Conservation (phyloP, 53 echinoderm and acorn worm species). For the Patiria pectinifera region DNA sequence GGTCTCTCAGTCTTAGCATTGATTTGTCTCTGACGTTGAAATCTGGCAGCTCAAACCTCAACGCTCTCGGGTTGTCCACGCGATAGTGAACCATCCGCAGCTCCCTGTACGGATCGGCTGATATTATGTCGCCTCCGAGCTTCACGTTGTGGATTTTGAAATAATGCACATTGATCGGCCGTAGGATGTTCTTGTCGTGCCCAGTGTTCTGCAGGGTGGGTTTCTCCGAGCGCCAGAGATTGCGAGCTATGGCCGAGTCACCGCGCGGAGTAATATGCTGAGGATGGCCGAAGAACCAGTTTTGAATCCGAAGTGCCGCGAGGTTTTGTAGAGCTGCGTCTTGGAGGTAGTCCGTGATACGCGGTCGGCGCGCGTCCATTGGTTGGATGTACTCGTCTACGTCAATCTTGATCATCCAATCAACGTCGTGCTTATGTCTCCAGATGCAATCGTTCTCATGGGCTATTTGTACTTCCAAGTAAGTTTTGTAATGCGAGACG, state of each 20-base stretch:
- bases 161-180: slow-evolving; percentile 80
- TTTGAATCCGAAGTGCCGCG: slow-evolving; percentile 70
- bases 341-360: slow-evolving; percentile 75
- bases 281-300: slow-evolving; percentile 84
- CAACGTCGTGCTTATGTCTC: slow-evolving; percentile 75
- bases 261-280: not conserved
- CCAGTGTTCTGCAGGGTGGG: slow-evolving; percentile 76
- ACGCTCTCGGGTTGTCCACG: slow-evolving; percentile 71
- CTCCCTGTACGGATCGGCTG: slow-evolving; percentile 66
- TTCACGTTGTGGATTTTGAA: slow-evolving; percentile 83
- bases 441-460: slow-evolving; percentile 90
- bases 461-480: slow-evolving; percentile 84
- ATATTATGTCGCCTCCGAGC: slow-evolving; percentile 57
- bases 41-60: slow-evolving; percentile 74
- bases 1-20: slow-evolving; percentile 64
- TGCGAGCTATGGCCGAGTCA: slow-evolving; percentile 64
- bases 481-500: slow-evolving; percentile 66
- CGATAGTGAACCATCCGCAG: slow-evolving; percentile 80
- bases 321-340: slow-evolving; percentile 31
- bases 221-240: slow-evolving; percentile 73
- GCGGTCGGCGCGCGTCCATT: slow-evolving; percentile 71
- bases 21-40: slow-evolving; percentile 75
- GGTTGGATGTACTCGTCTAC: slow-evolving; percentile 85
- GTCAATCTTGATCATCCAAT: slow-evolving; percentile 91
- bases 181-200: slow-evolving; percentile 80